These are phyloP conservation scores for Epizoanthus ramosus DNA, from an alignment of 92 coral and sea anemone species.

Conservation along the genomic window DNA sequence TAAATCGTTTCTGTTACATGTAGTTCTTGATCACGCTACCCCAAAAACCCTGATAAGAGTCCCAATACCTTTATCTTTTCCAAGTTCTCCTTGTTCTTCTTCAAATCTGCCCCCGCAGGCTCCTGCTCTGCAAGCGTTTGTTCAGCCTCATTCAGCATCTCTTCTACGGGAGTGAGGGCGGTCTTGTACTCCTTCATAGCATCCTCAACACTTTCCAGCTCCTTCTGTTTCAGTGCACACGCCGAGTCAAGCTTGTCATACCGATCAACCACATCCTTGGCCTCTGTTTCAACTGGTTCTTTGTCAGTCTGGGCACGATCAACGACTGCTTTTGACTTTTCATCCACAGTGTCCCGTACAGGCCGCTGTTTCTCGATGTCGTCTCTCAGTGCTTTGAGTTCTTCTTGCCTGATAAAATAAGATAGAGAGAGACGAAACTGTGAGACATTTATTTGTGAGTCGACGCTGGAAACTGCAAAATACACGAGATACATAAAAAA, in stretches of 20 bases:
- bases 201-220: constrained; percentile 57
- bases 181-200: constrained; percentile 59
- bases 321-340: constrained; percentile 67
- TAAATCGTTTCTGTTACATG: too few relatives aligned
- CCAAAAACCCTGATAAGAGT: neutral
- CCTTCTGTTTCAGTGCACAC: constrained; percentile 66
- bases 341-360: constrained; percentile 79
- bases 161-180: constrained; percentile 71
- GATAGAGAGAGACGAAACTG: too few relatives aligned
- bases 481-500: too few relatives aligned
- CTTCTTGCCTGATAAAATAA: constrained; percentile 38
- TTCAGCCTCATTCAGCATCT: constrained; percentile 68
- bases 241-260: constrained; percentile 77
- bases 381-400: constrained; percentile 48
- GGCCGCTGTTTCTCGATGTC: constrained; percentile 81
- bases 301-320: constrained; percentile 77
- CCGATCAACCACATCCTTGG: constrained; percentile 79
- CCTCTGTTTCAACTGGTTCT: constrained; percentile 68
- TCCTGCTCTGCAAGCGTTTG: constrained; percentile 61
- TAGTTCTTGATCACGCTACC: too few relatives aligned
- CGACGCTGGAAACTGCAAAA: too few relatives aligned
- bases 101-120: constrained; percentile 80
- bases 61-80: constrained; percentile 76
- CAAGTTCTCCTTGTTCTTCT: constrained; percentile 82
- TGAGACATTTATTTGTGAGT: too few relatives aligned